Evolutionary conservation across 2,888 invertebrate species (phyloP).

Genomic region (Agonum fuliginosum): DNA sequence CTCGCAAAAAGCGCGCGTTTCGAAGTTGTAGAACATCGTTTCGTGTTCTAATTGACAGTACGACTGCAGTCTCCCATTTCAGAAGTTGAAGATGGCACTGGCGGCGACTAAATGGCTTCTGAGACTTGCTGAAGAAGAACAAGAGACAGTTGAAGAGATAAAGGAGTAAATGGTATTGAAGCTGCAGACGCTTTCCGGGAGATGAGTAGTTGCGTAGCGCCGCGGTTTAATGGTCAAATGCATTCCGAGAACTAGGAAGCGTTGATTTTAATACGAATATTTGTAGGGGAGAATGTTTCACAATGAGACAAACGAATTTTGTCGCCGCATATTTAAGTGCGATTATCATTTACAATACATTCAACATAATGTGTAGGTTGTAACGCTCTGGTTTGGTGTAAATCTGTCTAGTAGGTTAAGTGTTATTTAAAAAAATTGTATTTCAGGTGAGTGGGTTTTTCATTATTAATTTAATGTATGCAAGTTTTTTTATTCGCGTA

Average conservation of each 20-base stretch:
- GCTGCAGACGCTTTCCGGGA: slow-evolving; percentile 34
- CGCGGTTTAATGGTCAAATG: neutral
- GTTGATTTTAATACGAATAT: too few species aligned
- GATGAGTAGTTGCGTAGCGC: neutral
- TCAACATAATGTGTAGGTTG: too few species aligned
- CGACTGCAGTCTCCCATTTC: slow-evolving; percentile 30
- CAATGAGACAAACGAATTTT: too few species aligned
- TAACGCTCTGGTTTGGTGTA: too few species aligned
- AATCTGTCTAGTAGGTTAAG: too few species aligned
- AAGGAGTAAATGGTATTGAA: neutral
- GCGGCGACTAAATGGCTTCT: slow-evolving; percentile 16
- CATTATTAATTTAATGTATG: too few species aligned
- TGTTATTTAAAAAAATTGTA: too few species aligned
- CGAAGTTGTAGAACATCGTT: slow-evolving; percentile 28
- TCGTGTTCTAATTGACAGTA: slow-evolving; percentile 36
- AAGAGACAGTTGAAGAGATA: neutral
- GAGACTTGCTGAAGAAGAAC: slow-evolving; percentile 13
- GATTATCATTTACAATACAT: too few species aligned
- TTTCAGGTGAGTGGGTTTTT: too few species aligned
- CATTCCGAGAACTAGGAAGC: neutral
- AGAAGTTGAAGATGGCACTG: slow-evolving; percentile 11
- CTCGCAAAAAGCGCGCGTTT: neutral
- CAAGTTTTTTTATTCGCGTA: too few species aligned
- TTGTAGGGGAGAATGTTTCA: too few species aligned
- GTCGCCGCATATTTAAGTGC: too few species aligned